Evolutionary conservation across 1,140 invertebrate species (phyloP), one percentile per base, ranked within the genome.

Genomic region (Bombus difficillimus): DNA sequence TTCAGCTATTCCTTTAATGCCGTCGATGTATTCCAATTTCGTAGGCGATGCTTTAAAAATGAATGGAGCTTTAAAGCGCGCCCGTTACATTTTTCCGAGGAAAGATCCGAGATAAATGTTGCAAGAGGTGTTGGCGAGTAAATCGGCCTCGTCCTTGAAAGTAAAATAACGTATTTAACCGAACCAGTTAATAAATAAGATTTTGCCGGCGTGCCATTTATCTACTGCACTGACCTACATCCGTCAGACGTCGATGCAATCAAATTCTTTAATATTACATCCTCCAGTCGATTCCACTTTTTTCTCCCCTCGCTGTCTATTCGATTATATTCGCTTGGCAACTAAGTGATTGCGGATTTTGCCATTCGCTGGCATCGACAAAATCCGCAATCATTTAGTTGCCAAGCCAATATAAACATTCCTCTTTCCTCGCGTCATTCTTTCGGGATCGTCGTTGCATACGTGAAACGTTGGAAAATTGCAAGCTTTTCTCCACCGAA

Each of bases 221-320:
- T 69, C 57, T 64, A 72, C 34, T 22, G 68, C 15, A 32, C 41
- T 73, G 83, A 85, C 83, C 83, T 47, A 79, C 53, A 85, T 85
- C 28, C 66, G 39, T 47, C 39, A 71, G 68, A 62, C 53, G 43
- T 43, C 39, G 57, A 62, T 64, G 68, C 77, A 53, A 72, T 85
- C 25, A 84, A 71, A 80, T 80, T 62, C 83, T 37, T 83, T 72
- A 72, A 85, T 85, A 80, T 62, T 85, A 15, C 47, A 85, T 10
- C 2, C 6, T 66, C 8, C 22, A 22, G 62, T 72, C 66, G 77
- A 62, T 80, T 80, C 47, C 15, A 34, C 37, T 15, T n/a, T 80
- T 85, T 72, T 80, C 32, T 73, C 41, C 18, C 53, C 28, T 25
- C 28, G 25, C 10, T 53, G 39, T 34, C 22, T 28, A 41, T 13